Base-by-base conservation (phyloP, 2,888 invertebrate species). In the Mantis religiosa region DNA sequence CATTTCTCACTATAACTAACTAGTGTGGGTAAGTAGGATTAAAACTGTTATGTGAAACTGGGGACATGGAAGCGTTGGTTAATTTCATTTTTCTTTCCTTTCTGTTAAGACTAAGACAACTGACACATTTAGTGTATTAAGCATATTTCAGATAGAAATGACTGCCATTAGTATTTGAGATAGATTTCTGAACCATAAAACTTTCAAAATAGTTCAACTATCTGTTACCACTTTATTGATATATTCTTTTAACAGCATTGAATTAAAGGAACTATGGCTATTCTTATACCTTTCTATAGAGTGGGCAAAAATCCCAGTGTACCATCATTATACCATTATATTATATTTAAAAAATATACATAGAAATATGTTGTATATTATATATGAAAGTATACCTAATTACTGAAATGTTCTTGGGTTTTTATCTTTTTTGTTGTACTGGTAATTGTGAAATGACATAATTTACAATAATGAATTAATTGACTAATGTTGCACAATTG, bases 21-120 rank as follows among this genome's bases (percentile, higher is more conserved):
- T 87, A 87, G 41, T 82, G 87, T 87, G 41, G 54, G 81, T 82
- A 87, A 71, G 82, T 25, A 87, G 87, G 87, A 87, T 87, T 82
- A 87, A 87, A 87, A 71, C 54, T 82, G 25, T n/a, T n/a, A n/a
- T n/a, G 81, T 30, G 82, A 27, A 87, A 41, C 28, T 82, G 87
- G 15, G 82, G n/a, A 82, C 82, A 82, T 82, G 12, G 41, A 87
- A 87, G 87, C 82, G 41, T 34, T 14, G 28, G 15, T 71, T 71
- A 71, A 20, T 71, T 54, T 14, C 54, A 2, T 54, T 54, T 71
- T 71, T 20, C 20, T 30, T 87, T 30, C 34, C 28, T 82, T n/a
- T 12, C 15, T 30, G 27, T 34, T 84, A 25, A 28, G 28, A 28
- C 14, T 71, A 71, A 81, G 82, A 87, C 41, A 87, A 34, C 34